Percentiles rank a stretch among this genome's conserved stretches.
Conservation (phyloP, 2,797 vertebrate species). For the Oreochromis grahami region DNA sequence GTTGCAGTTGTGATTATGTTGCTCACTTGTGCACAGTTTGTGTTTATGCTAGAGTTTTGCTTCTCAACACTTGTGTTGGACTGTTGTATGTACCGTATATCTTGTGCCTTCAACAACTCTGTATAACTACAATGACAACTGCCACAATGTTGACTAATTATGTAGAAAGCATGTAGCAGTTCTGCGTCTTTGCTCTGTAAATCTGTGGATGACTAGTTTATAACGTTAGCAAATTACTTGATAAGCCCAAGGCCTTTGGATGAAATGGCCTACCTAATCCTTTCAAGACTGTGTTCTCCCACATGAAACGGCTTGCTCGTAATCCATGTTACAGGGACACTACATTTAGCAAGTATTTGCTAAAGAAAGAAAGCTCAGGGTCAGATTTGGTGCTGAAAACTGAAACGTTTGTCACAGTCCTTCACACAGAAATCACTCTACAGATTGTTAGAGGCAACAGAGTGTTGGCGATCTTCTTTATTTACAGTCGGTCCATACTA, state of each 20-base stretch:
- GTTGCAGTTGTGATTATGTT: not conserved
- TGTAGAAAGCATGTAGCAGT: not conserved
- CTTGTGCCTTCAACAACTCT: not conserved
- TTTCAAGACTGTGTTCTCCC: not conserved
- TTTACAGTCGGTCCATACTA: not conserved
- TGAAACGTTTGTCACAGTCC: not conserved
- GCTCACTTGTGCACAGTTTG: not conserved
- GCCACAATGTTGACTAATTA: not conserved
- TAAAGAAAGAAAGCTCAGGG: not conserved
- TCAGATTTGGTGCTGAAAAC: rapidly evolving
- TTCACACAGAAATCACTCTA: not conserved
- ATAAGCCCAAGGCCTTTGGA: not conserved
- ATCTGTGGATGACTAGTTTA: rapidly evolving
- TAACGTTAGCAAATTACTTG: not conserved
- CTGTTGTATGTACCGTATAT: not conserved
- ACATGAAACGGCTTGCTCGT: not conserved
- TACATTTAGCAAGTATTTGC: not conserved
- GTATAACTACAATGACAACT: not conserved
- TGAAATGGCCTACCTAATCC: not conserved
- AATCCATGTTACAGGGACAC: not conserved
- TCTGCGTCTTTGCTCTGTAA: not conserved
- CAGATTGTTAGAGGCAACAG: not conserved
- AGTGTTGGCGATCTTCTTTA: not conserved
- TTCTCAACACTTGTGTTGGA: not conserved
- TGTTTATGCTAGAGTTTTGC: not conserved